A percentile compares a stretch with the other conserved stretches of the same genome.
phyloP scores from a whole-genome alignment of 2,888 invertebrate genomes.

The Nasonia oneida region DNA sequence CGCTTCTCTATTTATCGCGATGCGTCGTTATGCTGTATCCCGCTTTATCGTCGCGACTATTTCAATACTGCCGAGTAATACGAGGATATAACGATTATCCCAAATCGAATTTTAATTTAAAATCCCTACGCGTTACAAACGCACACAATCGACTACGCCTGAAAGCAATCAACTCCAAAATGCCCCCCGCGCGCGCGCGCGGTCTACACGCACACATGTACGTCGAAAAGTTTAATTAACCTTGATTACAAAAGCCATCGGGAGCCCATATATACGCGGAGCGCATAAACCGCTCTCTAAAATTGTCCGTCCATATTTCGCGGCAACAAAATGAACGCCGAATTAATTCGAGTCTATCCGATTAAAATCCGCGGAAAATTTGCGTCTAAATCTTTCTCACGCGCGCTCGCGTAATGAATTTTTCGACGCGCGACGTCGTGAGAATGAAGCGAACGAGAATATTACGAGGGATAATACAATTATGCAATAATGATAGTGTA shows the following conservation, averaged over 20 bases:
- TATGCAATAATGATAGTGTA: background rate
- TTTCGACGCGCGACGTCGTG: background rate
- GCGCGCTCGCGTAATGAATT: background rate
- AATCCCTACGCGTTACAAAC: background rate
- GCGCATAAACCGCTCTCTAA: background rate
- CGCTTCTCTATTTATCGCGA: background rate
- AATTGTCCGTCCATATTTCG: background rate
- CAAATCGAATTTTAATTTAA: background rate
- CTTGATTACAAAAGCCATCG: background rate
- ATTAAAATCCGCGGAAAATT: background rate
- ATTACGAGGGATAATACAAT: background rate
- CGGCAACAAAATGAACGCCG: background rate
- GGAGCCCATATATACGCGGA: background rate
- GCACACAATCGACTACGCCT: background rate
- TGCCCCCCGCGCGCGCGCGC: too few relatives aligned
- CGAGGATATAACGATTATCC: too few relatives aligned
- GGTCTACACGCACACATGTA: background rate
- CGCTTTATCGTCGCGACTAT: too few relatives aligned
- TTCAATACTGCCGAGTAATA: too few relatives aligned
- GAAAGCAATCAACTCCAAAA: background rate
- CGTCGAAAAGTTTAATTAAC: background rate
- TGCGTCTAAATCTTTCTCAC: constrained; percentile 1
- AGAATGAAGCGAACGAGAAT: background rate
- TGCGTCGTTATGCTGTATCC: too few relatives aligned
- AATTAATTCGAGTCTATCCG: background rate